Evolutionary conservation across 53 echinoderm and acorn worm species (phyloP).

Genomic region (Henricia sp.): DNA sequence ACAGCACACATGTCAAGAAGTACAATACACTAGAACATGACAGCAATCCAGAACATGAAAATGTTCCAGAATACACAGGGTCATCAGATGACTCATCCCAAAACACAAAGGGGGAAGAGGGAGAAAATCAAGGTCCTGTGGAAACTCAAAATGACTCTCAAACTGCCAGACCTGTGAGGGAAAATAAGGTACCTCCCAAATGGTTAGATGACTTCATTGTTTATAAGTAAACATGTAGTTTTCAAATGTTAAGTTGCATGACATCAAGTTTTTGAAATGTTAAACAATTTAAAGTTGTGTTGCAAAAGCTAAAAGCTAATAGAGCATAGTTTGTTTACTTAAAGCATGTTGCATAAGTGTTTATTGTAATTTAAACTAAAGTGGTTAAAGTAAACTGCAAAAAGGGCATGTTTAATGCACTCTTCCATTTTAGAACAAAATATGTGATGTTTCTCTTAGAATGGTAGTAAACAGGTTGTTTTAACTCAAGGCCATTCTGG

Average conservation of each 20-base stretch:
- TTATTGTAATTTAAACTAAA: slow-evolving; percentile 17
- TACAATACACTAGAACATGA: slow-evolving; percentile 44
- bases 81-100: background rate
- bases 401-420: slow-evolving; percentile 14
- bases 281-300: background rate
- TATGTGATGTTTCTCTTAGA: background rate
- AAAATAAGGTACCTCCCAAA: slow-evolving; percentile 22
- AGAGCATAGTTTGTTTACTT: background rate
- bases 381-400: slow-evolving; percentile 13
- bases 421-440: slow-evolving; percentile 21
- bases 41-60: slow-evolving; percentile 11
- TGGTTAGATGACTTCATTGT: slow-evolving; percentile 21
- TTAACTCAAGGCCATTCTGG: slow-evolving; percentile 8
- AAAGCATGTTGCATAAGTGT: slow-evolving; percentile 20
- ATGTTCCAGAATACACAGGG: background rate
- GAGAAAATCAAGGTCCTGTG: background rate
- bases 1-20: slow-evolving; percentile 63
- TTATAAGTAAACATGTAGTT: background rate
- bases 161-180: slow-evolving; percentile 1
- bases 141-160: slow-evolving; percentile 19
- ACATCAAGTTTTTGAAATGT: slow-evolving; percentile 11
- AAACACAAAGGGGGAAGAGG: background rate
- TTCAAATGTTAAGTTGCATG: background rate
- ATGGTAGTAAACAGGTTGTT: slow-evolving; percentile 25
- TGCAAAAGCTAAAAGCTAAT: slow-evolving; percentile 30